phyloP scores from a whole-genome alignment of 1,140 invertebrate genomes.

The Zeugodacus cucurbitae region DNA sequence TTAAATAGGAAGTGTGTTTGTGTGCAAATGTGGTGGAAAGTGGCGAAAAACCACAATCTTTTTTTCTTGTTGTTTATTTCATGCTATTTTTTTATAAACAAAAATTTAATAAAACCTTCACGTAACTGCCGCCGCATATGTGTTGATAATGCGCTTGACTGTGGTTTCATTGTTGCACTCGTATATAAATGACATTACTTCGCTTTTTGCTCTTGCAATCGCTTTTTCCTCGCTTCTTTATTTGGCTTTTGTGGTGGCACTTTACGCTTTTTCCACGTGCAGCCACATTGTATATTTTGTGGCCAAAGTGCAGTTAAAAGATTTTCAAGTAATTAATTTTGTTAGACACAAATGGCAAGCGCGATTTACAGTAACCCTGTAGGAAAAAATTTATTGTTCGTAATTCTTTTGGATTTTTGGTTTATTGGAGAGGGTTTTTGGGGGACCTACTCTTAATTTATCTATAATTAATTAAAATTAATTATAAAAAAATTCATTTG shows the following conservation, averaged over 20 bases:
- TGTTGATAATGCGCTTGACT: not conserved
- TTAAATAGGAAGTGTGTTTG: not conserved
- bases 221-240: not conserved
- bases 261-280: not conserved
- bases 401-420: not conserved
- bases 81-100: not conserved
- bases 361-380: not conserved
- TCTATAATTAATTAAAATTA: too few species aligned
- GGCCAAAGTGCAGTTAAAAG: conserved; percentile 12
- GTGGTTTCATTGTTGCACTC: not conserved
- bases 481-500: too few species aligned
- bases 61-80: too few species aligned
- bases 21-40: not conserved
- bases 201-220: not conserved
- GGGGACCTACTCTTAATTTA: too few species aligned
- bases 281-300: not conserved
- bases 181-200: not conserved
- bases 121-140: not conserved
- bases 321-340: conserved; percentile 28
- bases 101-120: not conserved
- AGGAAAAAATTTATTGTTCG: not conserved
- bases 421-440: not conserved
- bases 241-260: not conserved
- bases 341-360: not conserved
- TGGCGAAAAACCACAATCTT: not conserved